Evolutionary conservation across 2,888 invertebrate species (phyloP), one percentile per base, ranked within the genome.

Genomic region (Congeria kusceri): DNA sequence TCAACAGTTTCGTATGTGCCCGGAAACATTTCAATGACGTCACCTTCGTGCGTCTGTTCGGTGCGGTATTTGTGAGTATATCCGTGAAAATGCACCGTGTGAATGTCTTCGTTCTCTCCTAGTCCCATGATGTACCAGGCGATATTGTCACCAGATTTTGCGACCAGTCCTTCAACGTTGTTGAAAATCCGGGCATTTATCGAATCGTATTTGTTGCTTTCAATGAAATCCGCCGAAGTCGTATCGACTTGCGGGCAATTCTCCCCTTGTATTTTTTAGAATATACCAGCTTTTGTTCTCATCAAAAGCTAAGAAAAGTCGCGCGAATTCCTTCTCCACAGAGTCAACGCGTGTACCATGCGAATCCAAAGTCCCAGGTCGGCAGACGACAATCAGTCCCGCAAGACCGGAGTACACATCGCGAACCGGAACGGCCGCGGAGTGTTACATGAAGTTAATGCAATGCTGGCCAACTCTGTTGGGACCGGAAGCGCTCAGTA

Each of bases 221-320:
- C 80, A 27, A 44, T 63, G 63, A 89, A 89, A 5, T 77, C 81
- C 18, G 71, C 75, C 1, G 65, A 64, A 1, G 46, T 27, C 9
- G 77, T 75, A 32, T 77, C 72, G 3, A 74, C 77, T 3, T n/a
- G n/a, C 29, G 86, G 82, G 18, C 80, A 82, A 58, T 86, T 86
- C 15, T 75, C 83, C n/a, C 29, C 71, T 32, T 11, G 89, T 86
- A 74, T 91, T 91, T 64, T 90, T 86, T 2, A 81, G 75, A 11
- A 90, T 53, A 70, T 90, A 91, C 85, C 88, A 88, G 57, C 90
- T 90, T 28, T 75, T 61, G 58, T 87, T 90, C 76, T 91, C 91
- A 61, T 91, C 84, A 62, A 89, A 86, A 3, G 90, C 86, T 53
- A 79, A 65, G 71, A 90, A 90, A 20, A 91, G 68, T 3, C 90